phyloP scores from a whole-genome alignment of 2,113 vertebrate genomes.

The Piaya cayana region DNA sequence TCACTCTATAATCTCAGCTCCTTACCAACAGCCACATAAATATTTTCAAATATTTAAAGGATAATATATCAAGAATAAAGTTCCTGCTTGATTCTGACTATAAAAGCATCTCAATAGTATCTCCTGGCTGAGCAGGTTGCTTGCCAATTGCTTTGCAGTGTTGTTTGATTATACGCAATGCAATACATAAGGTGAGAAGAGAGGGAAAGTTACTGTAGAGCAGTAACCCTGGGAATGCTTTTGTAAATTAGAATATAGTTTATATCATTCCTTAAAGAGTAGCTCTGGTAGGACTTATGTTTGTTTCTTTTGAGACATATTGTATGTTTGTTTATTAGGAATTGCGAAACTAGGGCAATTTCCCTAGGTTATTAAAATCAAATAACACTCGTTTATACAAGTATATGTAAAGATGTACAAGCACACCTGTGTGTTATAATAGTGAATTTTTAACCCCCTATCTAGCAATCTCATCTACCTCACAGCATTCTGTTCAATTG shows the following conservation, averaged over 20 bases:
- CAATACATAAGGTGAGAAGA: background rate
- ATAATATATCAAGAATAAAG: background rate
- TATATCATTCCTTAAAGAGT: background rate
- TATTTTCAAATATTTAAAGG: background rate
- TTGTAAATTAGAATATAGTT: background rate
- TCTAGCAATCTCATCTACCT: background rate
- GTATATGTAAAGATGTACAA: background rate
- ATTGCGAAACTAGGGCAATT: background rate
- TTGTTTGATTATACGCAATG: background rate
- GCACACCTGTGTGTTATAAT: background rate
- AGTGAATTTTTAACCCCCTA: background rate
- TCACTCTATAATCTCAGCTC: background rate
- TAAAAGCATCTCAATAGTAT: background rate
- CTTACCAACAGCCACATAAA: background rate
- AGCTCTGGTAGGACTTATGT: background rate
- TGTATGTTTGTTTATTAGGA: background rate
- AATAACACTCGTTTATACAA: background rate
- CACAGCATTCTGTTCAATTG: background rate
- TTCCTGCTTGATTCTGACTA: background rate
- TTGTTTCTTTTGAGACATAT: background rate
- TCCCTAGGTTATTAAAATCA: background rate
- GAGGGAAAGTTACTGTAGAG: background rate
- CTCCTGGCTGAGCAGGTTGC: background rate
- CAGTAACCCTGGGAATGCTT: background rate
- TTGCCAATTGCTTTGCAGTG: background rate